phyloP scores from a whole-genome alignment of 2,888 invertebrate genomes.

The Diploptera punctata region DNA sequence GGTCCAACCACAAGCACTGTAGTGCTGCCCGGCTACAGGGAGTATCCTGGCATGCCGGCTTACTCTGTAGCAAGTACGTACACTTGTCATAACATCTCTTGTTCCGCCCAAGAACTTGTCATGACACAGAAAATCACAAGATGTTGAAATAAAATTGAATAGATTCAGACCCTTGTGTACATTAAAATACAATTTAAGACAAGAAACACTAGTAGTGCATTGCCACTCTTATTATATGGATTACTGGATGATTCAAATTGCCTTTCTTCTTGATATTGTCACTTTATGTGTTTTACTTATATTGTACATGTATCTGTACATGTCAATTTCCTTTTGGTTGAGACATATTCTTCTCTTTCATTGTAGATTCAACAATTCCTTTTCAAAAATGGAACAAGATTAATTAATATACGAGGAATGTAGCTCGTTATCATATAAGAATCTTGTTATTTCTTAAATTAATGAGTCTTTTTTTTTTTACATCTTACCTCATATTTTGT shows the following conservation, averaged over 20 bases:
- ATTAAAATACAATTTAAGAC: not conserved
- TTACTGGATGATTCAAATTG: not conserved
- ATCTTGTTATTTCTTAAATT: too few relatives aligned
- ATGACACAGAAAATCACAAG: too few relatives aligned
- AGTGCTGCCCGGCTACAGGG: not conserved
- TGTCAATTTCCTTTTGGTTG: not conserved
- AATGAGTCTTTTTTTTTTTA: not conserved
- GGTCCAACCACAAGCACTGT: not conserved
- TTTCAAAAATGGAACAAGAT: not conserved
- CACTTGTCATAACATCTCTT: not conserved
- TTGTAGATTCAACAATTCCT: too few relatives aligned
- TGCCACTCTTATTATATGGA: too few relatives aligned
- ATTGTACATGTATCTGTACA: not conserved
- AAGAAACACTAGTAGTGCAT: not conserved
- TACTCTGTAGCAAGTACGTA: conserved; percentile 1
- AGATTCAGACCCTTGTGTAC: not conserved
- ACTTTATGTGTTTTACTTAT: not conserved
- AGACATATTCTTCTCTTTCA: not conserved
- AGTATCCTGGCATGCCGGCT: not conserved
- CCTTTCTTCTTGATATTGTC: not conserved
- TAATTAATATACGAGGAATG: not conserved
- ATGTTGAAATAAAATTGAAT: not conserved
- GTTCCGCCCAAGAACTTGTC: not conserved
- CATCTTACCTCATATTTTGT: not conserved
- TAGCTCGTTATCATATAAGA: not conserved